Evolutionary conservation across 2,888 invertebrate species (phyloP).

Genomic region (Phasia obesa): DNA sequence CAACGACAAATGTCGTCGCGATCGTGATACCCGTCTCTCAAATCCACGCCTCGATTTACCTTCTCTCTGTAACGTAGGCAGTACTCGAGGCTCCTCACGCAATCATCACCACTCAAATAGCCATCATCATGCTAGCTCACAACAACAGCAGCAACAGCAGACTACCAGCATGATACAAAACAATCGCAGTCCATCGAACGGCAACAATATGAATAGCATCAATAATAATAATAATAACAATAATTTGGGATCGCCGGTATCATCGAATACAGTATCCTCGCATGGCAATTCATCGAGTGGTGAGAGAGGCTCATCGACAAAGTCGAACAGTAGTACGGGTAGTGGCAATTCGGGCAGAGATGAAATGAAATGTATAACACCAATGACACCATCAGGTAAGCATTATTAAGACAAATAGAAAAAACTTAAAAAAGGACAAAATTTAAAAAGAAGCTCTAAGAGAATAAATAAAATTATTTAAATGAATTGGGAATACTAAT

Average conservation of each 20-base stretch:
- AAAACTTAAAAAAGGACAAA: too few relatives aligned
- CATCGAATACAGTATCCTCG: conserved; percentile 80
- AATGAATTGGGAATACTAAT: too few relatives aligned
- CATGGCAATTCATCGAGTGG: conserved; percentile 77
- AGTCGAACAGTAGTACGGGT: conserved; percentile 81
- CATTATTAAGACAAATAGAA: background rate
- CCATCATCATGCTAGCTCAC: conserved; percentile 73
- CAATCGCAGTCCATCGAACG: conserved; percentile 68
- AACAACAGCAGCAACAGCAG: conserved; percentile 55
- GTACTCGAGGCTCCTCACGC: conserved; percentile 72
- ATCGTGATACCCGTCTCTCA: conserved; percentile 79
- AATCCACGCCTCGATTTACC: conserved; percentile 81
- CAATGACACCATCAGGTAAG: conserved; percentile 82
- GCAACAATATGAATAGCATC: conserved; percentile 58
- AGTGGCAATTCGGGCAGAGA: conserved; percentile 80
- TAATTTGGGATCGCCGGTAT: conserved; percentile 80
- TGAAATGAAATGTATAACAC: conserved; percentile 80
- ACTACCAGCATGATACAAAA: conserved; percentile 46
- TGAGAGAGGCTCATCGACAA: conserved; percentile 80
- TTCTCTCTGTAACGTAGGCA: conserved; percentile 78
- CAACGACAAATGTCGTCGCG: conserved; percentile 83
- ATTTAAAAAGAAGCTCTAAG: too few relatives aligned
- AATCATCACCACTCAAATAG: conserved; percentile 77
- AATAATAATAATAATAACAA: conserved; percentile 76
- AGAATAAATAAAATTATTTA: too few relatives aligned